These are phyloP conservation scores for Betta splendens DNA, from an alignment of 2,797 vertebrate species.

Conservation along the genomic window DNA sequence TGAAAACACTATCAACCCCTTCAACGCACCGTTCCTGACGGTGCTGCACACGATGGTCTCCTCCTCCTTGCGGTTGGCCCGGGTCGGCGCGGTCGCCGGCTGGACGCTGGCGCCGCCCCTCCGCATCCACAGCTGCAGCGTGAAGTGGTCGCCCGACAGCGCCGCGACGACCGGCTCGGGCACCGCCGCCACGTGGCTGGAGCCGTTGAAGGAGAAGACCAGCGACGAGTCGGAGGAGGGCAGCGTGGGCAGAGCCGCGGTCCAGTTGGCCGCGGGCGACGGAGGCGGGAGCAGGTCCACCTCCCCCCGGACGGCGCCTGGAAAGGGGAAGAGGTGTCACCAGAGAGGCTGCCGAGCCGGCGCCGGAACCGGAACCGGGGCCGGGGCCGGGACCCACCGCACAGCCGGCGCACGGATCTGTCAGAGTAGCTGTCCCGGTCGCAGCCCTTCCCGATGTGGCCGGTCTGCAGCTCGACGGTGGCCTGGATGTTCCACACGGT, in stretches of 20 bases:
- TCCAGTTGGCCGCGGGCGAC: constrained; percentile 92
- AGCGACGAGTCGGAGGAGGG: constrained; percentile 97
- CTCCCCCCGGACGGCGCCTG: constrained; percentile 94
- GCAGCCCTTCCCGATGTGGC: constrained; percentile 97
- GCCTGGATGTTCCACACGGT: constrained; percentile 98
- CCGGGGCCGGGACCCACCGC: constrained; percentile 89
- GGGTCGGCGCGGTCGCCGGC: constrained; percentile 71
- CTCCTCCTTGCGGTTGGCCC: constrained; percentile 89
- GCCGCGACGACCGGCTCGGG: constrained; percentile 85
- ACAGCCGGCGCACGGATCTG: constrained; percentile 92
- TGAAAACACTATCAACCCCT: neutral
- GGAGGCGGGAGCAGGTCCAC: constrained; percentile 94
- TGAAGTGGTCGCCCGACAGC: constrained; percentile 93
- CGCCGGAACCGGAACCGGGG: too few relatives aligned
- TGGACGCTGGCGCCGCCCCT: constrained; percentile 84
- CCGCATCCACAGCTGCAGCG: constrained; percentile 96
- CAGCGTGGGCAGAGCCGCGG: constrained; percentile 89
- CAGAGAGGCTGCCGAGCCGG: neutral
- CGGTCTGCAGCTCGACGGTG: constrained; percentile 96
- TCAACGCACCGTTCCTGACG: constrained; percentile 89
- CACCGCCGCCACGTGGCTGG: constrained; percentile 90
- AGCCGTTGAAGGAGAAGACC: constrained; percentile 97
- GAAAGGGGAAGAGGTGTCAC: neutral
- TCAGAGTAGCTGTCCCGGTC: constrained; percentile 98
- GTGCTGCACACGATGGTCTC: constrained; percentile 95